These are phyloP conservation scores for Carpatolechia fugitivella DNA, from an alignment of 2,888 invertebrate species.

Conservation along the genomic window DNA sequence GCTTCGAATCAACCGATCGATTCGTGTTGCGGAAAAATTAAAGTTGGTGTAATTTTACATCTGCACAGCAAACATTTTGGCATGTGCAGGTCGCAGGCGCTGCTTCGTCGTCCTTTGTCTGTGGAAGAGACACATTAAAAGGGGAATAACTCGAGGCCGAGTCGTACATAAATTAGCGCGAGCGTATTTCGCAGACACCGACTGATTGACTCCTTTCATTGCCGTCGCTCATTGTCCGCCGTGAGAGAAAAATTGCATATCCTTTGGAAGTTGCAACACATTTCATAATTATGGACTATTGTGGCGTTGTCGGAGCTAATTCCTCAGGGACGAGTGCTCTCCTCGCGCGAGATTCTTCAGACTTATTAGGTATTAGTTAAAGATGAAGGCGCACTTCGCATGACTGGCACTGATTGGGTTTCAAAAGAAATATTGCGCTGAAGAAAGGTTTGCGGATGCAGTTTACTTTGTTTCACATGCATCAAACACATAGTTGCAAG, in stretches of 20 bases:
- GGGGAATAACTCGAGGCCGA: conserved; percentile 39
- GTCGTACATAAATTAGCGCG: conserved; percentile 66
- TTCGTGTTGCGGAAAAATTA: conserved; percentile 5
- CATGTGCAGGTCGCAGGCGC: conserved; percentile 22
- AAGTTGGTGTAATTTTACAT: conserved; percentile 7
- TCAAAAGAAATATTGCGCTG: conserved; percentile 64
- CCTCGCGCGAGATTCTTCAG: conserved; percentile 46
- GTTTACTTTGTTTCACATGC: no score
- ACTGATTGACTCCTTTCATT: conserved; percentile 79
- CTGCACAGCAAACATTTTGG: background rate
- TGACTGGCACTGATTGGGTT: conserved; percentile 70
- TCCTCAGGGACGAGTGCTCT: conserved; percentile 55
- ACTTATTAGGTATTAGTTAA: conserved; percentile 55
- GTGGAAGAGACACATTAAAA: conserved; percentile 39
- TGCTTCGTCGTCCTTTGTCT: conserved; percentile 58
- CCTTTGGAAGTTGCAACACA: conserved; percentile 73
- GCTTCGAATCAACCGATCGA: background rate
- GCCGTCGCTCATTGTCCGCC: conserved; percentile 69
- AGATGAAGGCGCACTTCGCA: conserved; percentile 51
- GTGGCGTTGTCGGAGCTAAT: conserved; percentile 71
- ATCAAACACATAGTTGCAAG: conserved; percentile 38
- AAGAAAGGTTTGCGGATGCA: conserved; percentile 49
- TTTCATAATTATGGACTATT: conserved; percentile 80
- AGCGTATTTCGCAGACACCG: conserved; percentile 65
- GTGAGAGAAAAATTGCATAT: conserved; percentile 68